These are phyloP conservation scores for Emydocephalus ijimae DNA, from an alignment of 2,113 vertebrate genomes.

Conservation along the genomic window DNA sequence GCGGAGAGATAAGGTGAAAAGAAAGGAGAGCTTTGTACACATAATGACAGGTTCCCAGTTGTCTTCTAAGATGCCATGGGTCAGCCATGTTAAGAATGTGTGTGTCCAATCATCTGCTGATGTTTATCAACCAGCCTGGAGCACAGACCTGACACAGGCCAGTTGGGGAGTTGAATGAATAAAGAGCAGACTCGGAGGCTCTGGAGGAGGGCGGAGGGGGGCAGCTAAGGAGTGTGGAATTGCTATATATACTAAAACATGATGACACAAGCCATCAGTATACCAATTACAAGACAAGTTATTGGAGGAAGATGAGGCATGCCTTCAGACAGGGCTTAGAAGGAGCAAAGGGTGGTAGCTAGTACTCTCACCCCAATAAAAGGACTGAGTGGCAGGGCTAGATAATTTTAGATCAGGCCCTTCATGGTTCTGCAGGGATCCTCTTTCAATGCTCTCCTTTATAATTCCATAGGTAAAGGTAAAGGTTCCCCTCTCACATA, in stretches of 20 bases:
- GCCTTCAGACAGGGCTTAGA: slow-evolving; percentile 62
- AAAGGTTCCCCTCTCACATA: too few relatives aligned
- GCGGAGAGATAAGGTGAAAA: slow-evolving; percentile 89
- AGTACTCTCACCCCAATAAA: slow-evolving; percentile 22
- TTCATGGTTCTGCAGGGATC: background rate
- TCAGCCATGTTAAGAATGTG: slow-evolving; percentile 99
- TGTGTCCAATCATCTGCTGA: slow-evolving; percentile 96
- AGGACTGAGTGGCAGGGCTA: background rate
- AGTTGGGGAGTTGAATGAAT: slow-evolving; percentile 92
- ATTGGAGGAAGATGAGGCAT: slow-evolving; percentile 80
- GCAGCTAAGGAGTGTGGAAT: slow-evolving; percentile 26
- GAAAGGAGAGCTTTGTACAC: slow-evolving; percentile 91
- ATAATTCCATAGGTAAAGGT: background rate
- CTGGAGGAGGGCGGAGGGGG: slow-evolving; percentile 76
- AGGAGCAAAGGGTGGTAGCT: slow-evolving; percentile 22
- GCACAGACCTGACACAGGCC: slow-evolving; percentile 88
- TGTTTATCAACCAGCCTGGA: slow-evolving; percentile 92
- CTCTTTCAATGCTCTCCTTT: background rate
- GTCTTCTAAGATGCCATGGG: slow-evolving; percentile 92
- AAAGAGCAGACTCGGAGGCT: slow-evolving; percentile 88
- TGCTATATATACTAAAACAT: slow-evolving; percentile 83
- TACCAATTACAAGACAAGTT: slow-evolving; percentile 89
- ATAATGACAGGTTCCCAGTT: slow-evolving; percentile 89
- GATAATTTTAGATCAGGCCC: background rate
- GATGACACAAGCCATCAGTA: slow-evolving; percentile 97